These are phyloP conservation scores for Nannobrachium achirus DNA, from an alignment of 2,113 vertebrate species.

Conservation along the genomic window DNA sequence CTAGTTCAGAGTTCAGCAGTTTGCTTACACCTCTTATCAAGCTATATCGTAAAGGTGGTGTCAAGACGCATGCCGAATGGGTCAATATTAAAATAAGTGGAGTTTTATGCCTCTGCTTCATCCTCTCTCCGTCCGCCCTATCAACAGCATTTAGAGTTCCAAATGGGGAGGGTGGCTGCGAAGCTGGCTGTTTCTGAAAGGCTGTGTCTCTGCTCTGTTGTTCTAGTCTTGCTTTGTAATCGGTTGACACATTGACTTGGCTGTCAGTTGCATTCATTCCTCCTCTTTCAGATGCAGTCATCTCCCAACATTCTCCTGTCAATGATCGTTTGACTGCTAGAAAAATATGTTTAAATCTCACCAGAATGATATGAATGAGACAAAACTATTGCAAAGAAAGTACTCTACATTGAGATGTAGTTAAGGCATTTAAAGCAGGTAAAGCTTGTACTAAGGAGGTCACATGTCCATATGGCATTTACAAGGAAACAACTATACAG, in stretches of 20 bases:
- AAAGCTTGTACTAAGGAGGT: conserved; percentile 59
- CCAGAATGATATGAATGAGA: conserved; percentile 46
- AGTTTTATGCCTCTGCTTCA: conserved; percentile 30
- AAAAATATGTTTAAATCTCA: conserved; percentile 53
- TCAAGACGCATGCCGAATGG: conserved; percentile 24
- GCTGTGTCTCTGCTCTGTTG: conserved; percentile 49
- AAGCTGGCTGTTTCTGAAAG: conserved; percentile 59
- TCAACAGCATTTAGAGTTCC: conserved; percentile 47
- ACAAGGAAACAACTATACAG: conserved; percentile 48
- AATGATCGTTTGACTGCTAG: conserved; percentile 56
- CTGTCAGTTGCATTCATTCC: conserved; percentile 65
- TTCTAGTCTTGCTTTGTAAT: conserved; percentile 37
- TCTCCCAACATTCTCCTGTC: conserved; percentile 48
- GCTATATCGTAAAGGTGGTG: conserved; percentile 23
- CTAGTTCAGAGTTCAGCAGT: conserved; percentile 65
- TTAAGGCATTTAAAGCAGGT: conserved; percentile 60
- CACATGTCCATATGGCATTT: conserved; percentile 40
- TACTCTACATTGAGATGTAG: conserved; percentile 66
- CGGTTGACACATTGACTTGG: conserved; percentile 54
- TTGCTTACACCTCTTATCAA: conserved; percentile 40
- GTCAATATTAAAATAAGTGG: conserved; percentile 29
- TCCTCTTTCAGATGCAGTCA: conserved; percentile 50
- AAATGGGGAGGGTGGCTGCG: conserved; percentile 29
- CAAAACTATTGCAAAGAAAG: conserved; percentile 57
- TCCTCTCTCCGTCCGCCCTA: conserved; percentile 43